A percentile compares a stretch with the other conserved stretches of the same genome.
phyloP scores from a whole-genome alignment of 2,797 vertebrate species.

The Poeciliopsis infans region DNA sequence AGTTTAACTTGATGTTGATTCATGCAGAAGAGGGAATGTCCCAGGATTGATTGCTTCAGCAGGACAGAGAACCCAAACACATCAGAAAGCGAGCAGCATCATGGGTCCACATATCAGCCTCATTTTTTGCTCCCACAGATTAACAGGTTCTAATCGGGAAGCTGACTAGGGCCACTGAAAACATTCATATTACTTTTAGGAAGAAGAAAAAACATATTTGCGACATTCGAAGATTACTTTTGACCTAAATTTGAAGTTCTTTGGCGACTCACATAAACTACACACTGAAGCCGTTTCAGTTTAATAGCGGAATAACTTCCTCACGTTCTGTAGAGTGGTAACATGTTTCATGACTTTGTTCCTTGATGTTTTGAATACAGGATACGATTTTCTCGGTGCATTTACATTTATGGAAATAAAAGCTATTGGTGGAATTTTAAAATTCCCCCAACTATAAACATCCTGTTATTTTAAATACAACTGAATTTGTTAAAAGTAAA shows the following conservation, averaged over 20 bases:
- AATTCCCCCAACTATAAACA: not conserved
- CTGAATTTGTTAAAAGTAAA: not conserved
- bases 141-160: not conserved
- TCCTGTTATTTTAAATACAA: not conserved
- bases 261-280: not conserved
- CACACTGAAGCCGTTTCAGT: not conserved
- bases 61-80: not conserved
- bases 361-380: not conserved
- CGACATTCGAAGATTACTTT: too few species aligned
- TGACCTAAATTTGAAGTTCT: too few species aligned
- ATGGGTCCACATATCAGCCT: not conserved
- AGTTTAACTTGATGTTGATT: not conserved
- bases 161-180: not conserved
- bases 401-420: not conserved
- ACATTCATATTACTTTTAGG: not conserved
- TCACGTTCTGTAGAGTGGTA: not conserved
- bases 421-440: not conserved
- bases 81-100: not conserved
- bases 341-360: not conserved
- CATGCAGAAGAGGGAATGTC: not conserved
- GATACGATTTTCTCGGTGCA: not conserved
- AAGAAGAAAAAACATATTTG: too few species aligned
- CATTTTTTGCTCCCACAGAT: not conserved
- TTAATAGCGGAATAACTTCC: not conserved
- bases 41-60: not conserved